Evolutionary conservation across 1,140 invertebrate genomes (phyloP), one percentile per base, ranked within the genome.

Genomic region (Euura lappo): DNA sequence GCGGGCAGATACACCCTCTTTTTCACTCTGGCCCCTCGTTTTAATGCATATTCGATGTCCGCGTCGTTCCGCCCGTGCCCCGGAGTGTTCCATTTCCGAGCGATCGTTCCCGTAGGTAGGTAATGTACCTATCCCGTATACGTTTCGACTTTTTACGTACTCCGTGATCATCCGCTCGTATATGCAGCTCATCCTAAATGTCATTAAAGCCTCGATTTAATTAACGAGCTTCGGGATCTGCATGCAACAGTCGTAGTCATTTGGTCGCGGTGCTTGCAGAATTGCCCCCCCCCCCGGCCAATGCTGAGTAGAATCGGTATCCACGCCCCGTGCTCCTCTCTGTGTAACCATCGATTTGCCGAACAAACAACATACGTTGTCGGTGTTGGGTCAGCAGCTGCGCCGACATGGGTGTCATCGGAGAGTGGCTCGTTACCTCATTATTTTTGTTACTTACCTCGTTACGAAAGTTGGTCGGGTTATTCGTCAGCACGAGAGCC

Each of bases 41-140:
- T 60, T 60, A 60, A 60, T 60, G 51, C 51, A 60, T 60, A 60
- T 60, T 60, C 51, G 13, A 60, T 60, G 51, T 60, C 51, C 51
- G 51, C 51, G 10, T n/a, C 10, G 6, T 60, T 4, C 51, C 10
- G 51, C 51, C 6, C 51, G 3, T 5, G 51, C 13, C 13, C 6
- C 13, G 51, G 8, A 60, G 8, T 28, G 51, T n/a, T 60, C 13
- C 3, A 11, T 60, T 60, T 60, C 51, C 10, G 8, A 3, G 8
- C 4, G 13, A n/a, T 6, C 51, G 10, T n/a, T 60, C 51, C 8
- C 13, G 51, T 28, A 28, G 28, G 28, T 28, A 28, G 28, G 28
- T 28, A 28, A 28, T 28, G 28, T 28, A 28, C 28, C 28, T 28
- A 28, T 28, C 28, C 28, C 28, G 28, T 28, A 28, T 28, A 28